phyloP scores from a whole-genome alignment of 2,113 vertebrate species.

The Hyperopisus bebe region DNA sequence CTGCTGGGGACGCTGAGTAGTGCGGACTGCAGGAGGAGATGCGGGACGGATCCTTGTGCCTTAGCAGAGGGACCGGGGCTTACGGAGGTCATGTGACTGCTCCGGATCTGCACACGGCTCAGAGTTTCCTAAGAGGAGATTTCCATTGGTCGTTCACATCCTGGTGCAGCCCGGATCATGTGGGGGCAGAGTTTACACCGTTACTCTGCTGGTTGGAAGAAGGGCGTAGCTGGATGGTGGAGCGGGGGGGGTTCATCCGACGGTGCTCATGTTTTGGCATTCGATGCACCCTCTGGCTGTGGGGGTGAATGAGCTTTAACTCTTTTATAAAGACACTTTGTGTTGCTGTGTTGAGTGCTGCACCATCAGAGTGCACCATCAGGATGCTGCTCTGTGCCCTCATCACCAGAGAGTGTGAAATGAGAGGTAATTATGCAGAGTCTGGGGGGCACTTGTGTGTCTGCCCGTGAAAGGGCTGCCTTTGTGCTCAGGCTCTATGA shows the following conservation, averaged over 20 bases:
- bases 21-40: not conserved
- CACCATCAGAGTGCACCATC: not conserved
- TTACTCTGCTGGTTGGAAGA: not conserved
- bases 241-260: not conserved
- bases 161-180: not conserved
- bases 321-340: not conserved
- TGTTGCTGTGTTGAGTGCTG: not conserved
- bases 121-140: not conserved
- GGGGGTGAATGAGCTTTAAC: not conserved
- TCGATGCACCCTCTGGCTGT: not conserved
- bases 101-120: not conserved
- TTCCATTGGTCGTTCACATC: not conserved
- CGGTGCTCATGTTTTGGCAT: not conserved
- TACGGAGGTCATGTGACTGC: not conserved
- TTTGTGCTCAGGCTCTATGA: not conserved
- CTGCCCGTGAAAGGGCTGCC: not conserved
- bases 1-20: not conserved
- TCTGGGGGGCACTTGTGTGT: not conserved
- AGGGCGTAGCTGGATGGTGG: not conserved
- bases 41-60: not conserved
- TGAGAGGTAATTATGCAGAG: conserved; percentile 14
- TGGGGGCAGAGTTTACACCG: not conserved
- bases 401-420: conserved; percentile 1
- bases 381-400: not conserved
- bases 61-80: not conserved